Evolutionary conservation across 2,797 vertebrate species (phyloP).

Genomic region (Erpetoichthys calabaricus): DNA sequence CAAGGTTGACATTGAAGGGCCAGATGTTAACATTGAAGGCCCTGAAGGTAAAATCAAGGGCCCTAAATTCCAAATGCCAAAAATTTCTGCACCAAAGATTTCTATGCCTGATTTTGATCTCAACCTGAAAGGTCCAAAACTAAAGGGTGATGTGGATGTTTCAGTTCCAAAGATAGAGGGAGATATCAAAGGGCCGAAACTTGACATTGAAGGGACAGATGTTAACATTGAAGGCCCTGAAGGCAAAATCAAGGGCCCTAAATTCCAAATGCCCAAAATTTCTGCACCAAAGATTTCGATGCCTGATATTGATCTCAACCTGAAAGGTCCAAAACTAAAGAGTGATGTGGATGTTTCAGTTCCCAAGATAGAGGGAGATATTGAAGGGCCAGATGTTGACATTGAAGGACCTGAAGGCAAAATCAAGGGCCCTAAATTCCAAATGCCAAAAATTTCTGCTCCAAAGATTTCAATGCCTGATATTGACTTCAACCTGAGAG

Average conservation of each 20-base stretch:
- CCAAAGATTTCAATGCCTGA: conserved; percentile 11
- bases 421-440: conserved; percentile 22
- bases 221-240: neutral
- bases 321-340: neutral
- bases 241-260: neutral
- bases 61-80: neutral
- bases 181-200: neutral
- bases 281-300: neutral
- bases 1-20: neutral
- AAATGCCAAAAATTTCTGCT: conserved; percentile 18
- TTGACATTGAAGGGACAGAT: neutral
- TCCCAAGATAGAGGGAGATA: conserved; percentile 11
- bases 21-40: neutral
- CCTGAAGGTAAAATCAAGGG: neutral
- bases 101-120: neutral
- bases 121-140: neutral
- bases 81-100: neutral
- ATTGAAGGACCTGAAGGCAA: conserved; percentile 21
- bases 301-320: conserved; percentile 1
- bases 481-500: conserved; percentile 16
- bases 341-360: neutral
- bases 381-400: conserved; percentile 22
- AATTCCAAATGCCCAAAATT: neutral
- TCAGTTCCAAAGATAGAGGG: neutral
- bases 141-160: neutral